Conservation (phyloP, 37 sponge, comb jelly and placozoan species). For the Corticium candelabrum region DNA sequence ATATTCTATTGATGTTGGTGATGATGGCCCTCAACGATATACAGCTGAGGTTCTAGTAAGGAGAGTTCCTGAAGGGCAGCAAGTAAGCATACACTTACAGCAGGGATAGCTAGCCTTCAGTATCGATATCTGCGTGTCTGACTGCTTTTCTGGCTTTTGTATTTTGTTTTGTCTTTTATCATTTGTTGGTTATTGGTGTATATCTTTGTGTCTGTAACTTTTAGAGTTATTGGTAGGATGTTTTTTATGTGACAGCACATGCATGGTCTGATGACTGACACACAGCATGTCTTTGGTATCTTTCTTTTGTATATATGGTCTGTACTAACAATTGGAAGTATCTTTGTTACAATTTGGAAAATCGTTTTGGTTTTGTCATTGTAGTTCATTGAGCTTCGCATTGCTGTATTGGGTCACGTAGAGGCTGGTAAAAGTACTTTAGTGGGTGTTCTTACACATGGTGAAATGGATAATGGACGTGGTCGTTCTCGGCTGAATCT, state of each 20-base stretch:
- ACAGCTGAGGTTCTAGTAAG: conserved; percentile 65
- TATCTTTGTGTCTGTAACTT: too few relatives aligned
- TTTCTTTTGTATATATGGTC: too few relatives aligned
- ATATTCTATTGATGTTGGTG: neutral
- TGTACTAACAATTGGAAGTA: too few relatives aligned
- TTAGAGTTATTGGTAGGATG: too few relatives aligned
- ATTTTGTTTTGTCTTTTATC: too few relatives aligned
- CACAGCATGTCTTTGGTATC: too few relatives aligned
- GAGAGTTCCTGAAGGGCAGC: conserved; percentile 79
- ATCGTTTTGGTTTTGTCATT: conserved; percentile 8
- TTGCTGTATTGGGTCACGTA: conserved; percentile 87
- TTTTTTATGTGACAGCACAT: too few relatives aligned
- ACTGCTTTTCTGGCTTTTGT: too few relatives aligned
- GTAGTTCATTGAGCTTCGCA: conserved; percentile 79
- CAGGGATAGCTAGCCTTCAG: neutral
- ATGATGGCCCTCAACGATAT: neutral
- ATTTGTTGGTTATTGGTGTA: too few relatives aligned
- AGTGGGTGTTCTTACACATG: conserved; percentile 91
- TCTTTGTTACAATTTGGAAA: neutral
- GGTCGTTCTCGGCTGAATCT: conserved; percentile 91
- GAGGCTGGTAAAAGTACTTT: conserved; percentile 96
- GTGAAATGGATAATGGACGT: conserved; percentile 94
- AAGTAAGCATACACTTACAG: conserved; percentile 20
- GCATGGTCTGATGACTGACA: too few relatives aligned
- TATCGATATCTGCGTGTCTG: neutral